Base-by-base conservation (phyloP, 2,888 invertebrate genomes). In the Heteromurus nitidus region DNA sequence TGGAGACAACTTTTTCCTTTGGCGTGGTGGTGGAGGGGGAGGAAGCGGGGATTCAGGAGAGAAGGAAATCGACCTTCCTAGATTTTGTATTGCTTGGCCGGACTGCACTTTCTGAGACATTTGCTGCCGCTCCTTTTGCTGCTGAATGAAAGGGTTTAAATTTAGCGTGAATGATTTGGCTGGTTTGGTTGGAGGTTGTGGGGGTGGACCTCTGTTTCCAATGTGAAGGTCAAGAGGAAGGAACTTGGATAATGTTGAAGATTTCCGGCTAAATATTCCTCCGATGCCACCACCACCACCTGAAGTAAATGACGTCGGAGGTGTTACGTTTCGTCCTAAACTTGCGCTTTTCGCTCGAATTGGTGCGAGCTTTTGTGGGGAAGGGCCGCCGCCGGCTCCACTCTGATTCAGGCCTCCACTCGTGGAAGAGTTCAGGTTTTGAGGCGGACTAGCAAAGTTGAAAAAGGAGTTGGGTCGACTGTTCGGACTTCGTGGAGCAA, bases 1-100 rank as follows among this genome's bases (percentile, higher is more conserved):
- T 1, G 85, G 84, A 11, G 83, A 84, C 24, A 83, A 55, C 30
- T 85, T 85, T 62, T 79, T 83, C 53, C 62, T 83, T 20, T 77
- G 36, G 60, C 85, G 44, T 0, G 86, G 86, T 3, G 87, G 87
- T 5, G 86, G 86, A 20, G 86, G 86, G 9, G 87, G 87, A 11
- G 87, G 87, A 5, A 82, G 20, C 1, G 75, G 67, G 11, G 81
- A 79, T 9, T 79, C 80, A 9, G 82, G 77, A 1, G 84, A 81
- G 47, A 84, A 82, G 13, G 72, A 55, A 30, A 82, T 84, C 0
- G 64, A 50, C 22, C 73, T 65, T 58, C 84, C 84, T 58, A 84
- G 75, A 47, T 67, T 77, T 13, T 65, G 30, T 30, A 73, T 65
- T 1, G 72, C n/a, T n/a, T n/a, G n/a, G n/a, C n/a, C n/a, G 9